Base-by-base conservation (phyloP, 2,888 invertebrate species). In the Volucella zonaria region DNA sequence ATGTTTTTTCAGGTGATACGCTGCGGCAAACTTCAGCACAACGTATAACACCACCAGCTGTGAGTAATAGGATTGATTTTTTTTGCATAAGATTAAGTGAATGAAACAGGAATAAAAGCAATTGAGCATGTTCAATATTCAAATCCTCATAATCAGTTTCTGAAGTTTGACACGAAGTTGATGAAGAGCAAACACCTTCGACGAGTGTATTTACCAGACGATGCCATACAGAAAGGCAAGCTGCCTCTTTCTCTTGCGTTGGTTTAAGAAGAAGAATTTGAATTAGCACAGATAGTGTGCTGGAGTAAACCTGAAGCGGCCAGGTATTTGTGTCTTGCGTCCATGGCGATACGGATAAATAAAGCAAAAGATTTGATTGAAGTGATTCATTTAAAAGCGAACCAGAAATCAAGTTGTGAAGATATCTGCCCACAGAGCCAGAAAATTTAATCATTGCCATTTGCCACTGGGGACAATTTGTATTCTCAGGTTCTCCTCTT, bases 41-140 rank as follows among this genome's bases (percentile, higher is more conserved):
- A 73, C 95, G 93, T 74, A 95, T 93, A 6, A 95, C 94, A 4
- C 95, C 96, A 86, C 96, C 96, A 1, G 96, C 95, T 43, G 96
- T 95, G 88, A 96, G 93, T 9, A 98, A 93, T 47, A 99, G 93
- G 1, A 99, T 96, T 1, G 97, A 96, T 91, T 99, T 99, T 92
- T 98, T 99, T 92, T 98, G 98, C 97, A 98, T 98, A 83, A 99
- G 93, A 88, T 97, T 98, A 80, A 99, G 92, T 0, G 98, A 97
- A 92, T 99, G 98, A 92, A 99, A 99, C 11, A 99, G 93, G 91
- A 98, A 98, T 9, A 99, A 93, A 86, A 99, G 92, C 47, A 99
- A 93, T 91, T 99, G 98, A 0, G 98, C 96, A 92, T 99, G 98
- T 91, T 99, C 99, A 64, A 98, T 97, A 91, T 98, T 99, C 81